Evolutionary conservation across 2,888 invertebrate species (phyloP), one percentile per base, ranked within the genome.

Genomic region (Synergus itoensis): DNA sequence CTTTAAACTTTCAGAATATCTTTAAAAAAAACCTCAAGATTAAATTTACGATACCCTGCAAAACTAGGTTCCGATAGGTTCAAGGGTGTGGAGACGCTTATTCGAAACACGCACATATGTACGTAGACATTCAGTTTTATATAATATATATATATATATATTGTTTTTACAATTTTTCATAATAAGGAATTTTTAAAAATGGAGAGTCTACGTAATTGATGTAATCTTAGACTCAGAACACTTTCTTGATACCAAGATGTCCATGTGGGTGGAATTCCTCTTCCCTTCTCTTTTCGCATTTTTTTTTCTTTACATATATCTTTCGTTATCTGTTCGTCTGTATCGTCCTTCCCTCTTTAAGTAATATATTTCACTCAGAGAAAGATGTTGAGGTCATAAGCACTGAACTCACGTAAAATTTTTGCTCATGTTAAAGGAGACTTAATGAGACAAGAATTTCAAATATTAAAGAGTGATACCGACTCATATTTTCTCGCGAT

Each of bases 251-350:
- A 5, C 36, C 36, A 36, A 36, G 36, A 36, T 53, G 8, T 2
- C 53, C n/a, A 53, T 53, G 53, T n/a, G 53, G n/a, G n/a, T 53
- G n/a, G n/a, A n/a, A 53, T 18, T 53, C 53, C 48, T 48, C n/a
- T 53, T 2, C 8, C 9, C 53, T 8, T 9, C 8, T 3, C n/a
- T n/a, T 53, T n/a, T n/a, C n/a, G 9, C 53, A 53, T 53, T 9
- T n/a, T 53, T 53, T 53, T 53, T 53, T 53, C 53, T n/a, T 53
- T 18, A n/a, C 0, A 53, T 53, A 53, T 53, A 53, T 53, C 53
- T 53, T 9, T 53, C 9, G 53, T 53, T 53, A 53, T 53, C 53
- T n/a, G 53, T n/a, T 53, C n/a, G n/a, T 53, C 1, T 53, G 9
- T 53, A 53, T 53, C 53, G n/a, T 53, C 9, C 53, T n/a, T 53